Evolutionary conservation across 2,113 vertebrate genomes (phyloP), one percentile per base, ranked within the genome.

Genomic region (Cynoglossus semilaevis): DNA sequence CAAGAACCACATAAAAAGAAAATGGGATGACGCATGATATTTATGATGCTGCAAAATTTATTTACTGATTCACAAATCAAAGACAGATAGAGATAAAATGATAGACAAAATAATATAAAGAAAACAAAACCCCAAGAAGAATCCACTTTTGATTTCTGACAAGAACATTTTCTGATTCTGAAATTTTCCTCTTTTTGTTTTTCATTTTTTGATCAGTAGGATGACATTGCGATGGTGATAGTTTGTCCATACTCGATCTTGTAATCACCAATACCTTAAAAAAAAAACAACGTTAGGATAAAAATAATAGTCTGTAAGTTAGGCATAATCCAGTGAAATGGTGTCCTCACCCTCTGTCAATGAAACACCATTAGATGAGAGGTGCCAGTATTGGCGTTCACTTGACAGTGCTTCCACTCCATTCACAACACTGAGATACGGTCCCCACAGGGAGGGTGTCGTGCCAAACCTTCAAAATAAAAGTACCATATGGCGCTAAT

Each of bases 221-320:
- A 70, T 34, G 62, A 87, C 67, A 90, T 91, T 79, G 85, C 88
- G 65, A 98, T 85, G 67, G 89, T 85, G 52, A 98, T 88, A 49
- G 71, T 90, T 64, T 95, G 93, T 56, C 75, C 47, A 0, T 52
- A 14, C 0, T 53, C 16, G 14, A 96, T 92, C 82, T 72, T 91
- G 85, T 92, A 96, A 54, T 98, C 93, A 0, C 72, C 70, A 0
- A 98, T 71, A n/a, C 95, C 95, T 98, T 74, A 7, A 9, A 40
- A 19, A 44, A 69, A 68, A 77, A 63, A 6, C 53, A 47, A 19
- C 17, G 67, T 44, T 36, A 59, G 9, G 37, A 57, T 1, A 43
- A 59, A 35, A 19, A 0, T 41, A 16, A 60, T n/a, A 19, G 16
- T 42, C 0, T 16, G 12, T 42, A 35, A 7, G 6, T 19, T n/a